Conservation (phyloP, 2,888 invertebrate species). For the Tinea semifulvella region DNA sequence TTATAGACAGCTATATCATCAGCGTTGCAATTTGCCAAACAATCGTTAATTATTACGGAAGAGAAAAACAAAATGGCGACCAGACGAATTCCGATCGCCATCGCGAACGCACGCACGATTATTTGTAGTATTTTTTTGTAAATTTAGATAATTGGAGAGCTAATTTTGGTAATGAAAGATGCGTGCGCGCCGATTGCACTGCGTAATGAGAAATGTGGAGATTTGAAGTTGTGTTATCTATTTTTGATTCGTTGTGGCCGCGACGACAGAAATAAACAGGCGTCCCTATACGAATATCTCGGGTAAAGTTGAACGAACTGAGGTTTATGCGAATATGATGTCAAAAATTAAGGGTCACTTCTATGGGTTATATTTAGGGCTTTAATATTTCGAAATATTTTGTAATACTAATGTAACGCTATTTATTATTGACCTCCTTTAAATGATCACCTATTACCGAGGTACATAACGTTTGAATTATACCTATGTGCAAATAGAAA, state of each 20-base stretch:
- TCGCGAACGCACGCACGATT: slow-evolving; percentile 29
- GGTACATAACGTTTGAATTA: too few species aligned
- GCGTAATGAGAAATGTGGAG: background rate
- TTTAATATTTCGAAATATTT: too few species aligned
- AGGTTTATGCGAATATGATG: background rate
- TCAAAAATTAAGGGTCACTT: too few species aligned
- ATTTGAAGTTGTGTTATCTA: slow-evolving; percentile 31
- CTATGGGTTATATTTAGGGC: too few species aligned
- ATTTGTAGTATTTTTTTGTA: slow-evolving; percentile 4
- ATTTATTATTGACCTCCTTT: too few species aligned
- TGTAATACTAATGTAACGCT: too few species aligned
- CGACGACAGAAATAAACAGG: slow-evolving; percentile 47
- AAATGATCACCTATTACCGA: too few species aligned
- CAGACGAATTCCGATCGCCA: slow-evolving; percentile 35
- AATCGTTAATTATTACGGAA: slow-evolving; percentile 22
- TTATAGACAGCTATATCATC: slow-evolving; percentile 88
- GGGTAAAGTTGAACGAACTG: slow-evolving; percentile 4
- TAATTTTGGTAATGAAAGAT: background rate
- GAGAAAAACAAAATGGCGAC: slow-evolving; percentile 48
- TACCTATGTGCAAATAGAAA: too few species aligned
- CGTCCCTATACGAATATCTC: background rate
- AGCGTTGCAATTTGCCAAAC: slow-evolving; percentile 66
- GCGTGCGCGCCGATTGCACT: background rate
- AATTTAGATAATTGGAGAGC: background rate
- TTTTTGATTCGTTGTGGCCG: slow-evolving; percentile 45